Conservation (phyloP, 2,888 invertebrate species). For the Cataglyphis altisquamis region DNA sequence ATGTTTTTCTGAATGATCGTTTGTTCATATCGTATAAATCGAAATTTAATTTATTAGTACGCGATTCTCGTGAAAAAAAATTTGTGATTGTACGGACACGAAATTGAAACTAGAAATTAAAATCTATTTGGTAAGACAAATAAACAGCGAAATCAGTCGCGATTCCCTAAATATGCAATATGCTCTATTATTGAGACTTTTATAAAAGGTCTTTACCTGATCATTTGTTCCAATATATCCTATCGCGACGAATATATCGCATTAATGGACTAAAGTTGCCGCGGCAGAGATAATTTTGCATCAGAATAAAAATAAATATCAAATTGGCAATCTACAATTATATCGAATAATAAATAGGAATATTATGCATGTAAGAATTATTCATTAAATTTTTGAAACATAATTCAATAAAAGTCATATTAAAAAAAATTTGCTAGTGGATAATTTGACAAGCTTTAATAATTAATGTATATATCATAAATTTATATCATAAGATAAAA, state of each 20-base stretch:
- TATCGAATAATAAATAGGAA: neutral
- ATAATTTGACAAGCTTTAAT: neutral
- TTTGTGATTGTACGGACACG: neutral
- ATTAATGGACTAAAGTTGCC: slow-evolving; percentile 8
- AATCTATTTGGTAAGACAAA: neutral
- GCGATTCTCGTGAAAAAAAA: neutral
- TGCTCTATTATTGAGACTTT: slow-evolving; percentile 1
- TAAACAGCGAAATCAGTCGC: slow-evolving; percentile 13
- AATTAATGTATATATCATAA: neutral
- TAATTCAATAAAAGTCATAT: neutral
- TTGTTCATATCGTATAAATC: neutral
- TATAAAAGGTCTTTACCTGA: neutral
- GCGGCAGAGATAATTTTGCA: slow-evolving; percentile 7
- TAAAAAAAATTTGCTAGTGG: neutral
- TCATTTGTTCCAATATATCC: neutral
- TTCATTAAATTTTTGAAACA: neutral
- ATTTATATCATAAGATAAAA: neutral
- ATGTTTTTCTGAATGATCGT: slow-evolving; percentile 3
- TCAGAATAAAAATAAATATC: neutral
- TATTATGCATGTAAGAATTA: neutral
- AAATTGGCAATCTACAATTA: neutral
- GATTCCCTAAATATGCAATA: slow-evolving; percentile 16
- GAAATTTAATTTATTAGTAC: slow-evolving; percentile 49
- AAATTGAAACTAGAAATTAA: slow-evolving; percentile 49
- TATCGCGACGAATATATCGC: neutral